Percentiles rank a stretch among this genome's conserved stretches.
Evolutionary conservation across 1,140 invertebrate species (phyloP).

Genomic region (Micrasema longulum): DNA sequence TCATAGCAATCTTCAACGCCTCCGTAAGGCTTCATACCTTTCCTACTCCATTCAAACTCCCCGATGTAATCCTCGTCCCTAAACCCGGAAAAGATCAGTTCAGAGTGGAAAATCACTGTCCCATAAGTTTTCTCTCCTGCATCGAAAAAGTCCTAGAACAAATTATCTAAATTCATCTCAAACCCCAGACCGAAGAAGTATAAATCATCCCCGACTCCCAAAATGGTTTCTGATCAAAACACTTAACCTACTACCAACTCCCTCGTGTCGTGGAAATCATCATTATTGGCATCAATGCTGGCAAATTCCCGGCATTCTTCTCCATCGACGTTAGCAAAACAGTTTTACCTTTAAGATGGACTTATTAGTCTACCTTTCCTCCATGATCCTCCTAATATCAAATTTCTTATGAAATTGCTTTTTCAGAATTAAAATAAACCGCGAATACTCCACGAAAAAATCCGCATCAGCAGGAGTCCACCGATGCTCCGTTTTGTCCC

Average conservation of each 20-base stretch:
- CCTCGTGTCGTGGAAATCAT: neutral
- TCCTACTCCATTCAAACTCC: neutral
- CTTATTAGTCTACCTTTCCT: neutral
- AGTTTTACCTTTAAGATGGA: neutral
- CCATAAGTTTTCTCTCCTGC: neutral
- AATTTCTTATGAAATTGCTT: neutral
- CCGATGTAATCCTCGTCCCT: slow-evolving; percentile 12
- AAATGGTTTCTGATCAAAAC: neutral
- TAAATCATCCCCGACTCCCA: neutral
- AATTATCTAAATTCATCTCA: neutral
- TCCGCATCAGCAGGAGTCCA: too few relatives aligned
- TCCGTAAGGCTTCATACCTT: neutral
- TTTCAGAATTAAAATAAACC: neutral
- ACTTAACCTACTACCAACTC: slow-evolving; percentile 6
- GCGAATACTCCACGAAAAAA: too few relatives aligned
- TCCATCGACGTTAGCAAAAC: slow-evolving; percentile 1
- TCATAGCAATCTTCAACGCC: neutral
- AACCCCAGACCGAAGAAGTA: too few relatives aligned
- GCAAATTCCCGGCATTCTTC: neutral
- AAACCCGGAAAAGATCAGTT: slow-evolving; percentile 3
- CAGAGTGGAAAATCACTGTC: neutral
- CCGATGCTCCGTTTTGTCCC: neutral
- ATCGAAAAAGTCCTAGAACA: neutral
- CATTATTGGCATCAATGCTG: neutral
- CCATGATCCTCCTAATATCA: neutral